Evolutionary conservation across 1,140 invertebrate genomes (phyloP), one percentile per base, ranked within the genome.

Genomic region (Mylabris phalerata): DNA sequence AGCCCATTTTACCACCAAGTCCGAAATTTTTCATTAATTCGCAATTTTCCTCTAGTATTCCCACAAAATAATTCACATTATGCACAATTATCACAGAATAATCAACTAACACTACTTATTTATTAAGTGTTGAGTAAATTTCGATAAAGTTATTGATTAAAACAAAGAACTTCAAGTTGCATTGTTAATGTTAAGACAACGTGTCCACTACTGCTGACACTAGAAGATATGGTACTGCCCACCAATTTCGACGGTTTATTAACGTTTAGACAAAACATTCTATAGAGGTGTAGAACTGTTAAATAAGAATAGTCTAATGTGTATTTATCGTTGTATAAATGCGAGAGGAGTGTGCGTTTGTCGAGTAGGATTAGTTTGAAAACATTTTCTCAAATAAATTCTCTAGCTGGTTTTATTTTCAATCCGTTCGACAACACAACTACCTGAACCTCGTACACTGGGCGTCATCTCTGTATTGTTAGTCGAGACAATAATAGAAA

Each of bases 1-100:
- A 94, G 57, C 90, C 89, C 92, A 95, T 95, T 59, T 43, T 42
- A 10, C 10, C 6, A 19, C 19, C 19, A 19, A 19, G 19, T 19
- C 19, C 19, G 19, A 19, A 19, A 19, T 19, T 19, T 19, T 19
- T 19, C 19, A 19, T 19, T 19, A 19, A 40, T 40, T 40, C 39
- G 10, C 39, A 40, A 7, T 7, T 40, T 40, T 2, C 39, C 10
- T 40, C 2, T 7, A 40, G 10, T 40, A 40, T 40, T 2, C 10
- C 19, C 19, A 1, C 19, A 19, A 19, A 19, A 19, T 19, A 19
- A 19, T 19, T 19, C 19, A 19, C 39, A 40, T 10, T 1, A 40
- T 40, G 39, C 39, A 40, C 39, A 40, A 40, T 6, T 40, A 7
- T 40, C 10, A 40, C 10, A 7, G 39, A 40, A 40, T 40, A 40